A percentile compares a stretch with the other conserved stretches of the same genome.
Conservation (phyloP, 2,113 vertebrate species). For the Semicossyphus pulcher region DNA sequence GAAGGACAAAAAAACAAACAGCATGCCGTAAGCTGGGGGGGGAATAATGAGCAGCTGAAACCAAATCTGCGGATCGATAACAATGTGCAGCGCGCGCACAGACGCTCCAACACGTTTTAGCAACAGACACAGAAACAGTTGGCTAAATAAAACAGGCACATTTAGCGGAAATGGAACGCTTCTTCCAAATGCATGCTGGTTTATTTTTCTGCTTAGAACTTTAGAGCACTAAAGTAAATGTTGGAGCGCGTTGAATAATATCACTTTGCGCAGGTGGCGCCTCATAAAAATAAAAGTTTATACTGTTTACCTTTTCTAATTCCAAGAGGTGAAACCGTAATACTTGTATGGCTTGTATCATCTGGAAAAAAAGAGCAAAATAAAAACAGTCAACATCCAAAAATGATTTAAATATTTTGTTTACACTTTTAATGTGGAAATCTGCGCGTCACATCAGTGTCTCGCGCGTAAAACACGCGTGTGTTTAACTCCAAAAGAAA, state of each 20-base stretch:
- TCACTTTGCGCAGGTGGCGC: constrained; percentile 10
- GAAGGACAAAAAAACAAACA: constrained; percentile 73
- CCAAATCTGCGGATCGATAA: constrained; percentile 76
- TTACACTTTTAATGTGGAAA: not conserved
- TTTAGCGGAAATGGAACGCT: constrained; percentile 35
- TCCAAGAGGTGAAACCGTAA: constrained; percentile 99
- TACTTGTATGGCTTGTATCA: constrained; percentile 99
- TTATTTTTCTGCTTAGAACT: constrained; percentile 1
- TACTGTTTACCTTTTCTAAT: constrained; percentile 97
- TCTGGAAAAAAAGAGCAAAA: constrained; percentile 82
- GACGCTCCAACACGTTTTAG: constrained; percentile 41
- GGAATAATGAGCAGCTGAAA: constrained; percentile 70
- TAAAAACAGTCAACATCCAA: constrained; percentile 17
- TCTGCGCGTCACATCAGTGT: not conserved
- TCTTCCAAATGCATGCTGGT: constrained; percentile 1
- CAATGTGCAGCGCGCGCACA: constrained; percentile 56
- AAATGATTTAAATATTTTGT: not conserved
- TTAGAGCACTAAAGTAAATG: not conserved
- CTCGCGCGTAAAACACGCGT: not conserved
- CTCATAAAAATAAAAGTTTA: not conserved
- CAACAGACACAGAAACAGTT: constrained; percentile 53
- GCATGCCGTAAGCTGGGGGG: constrained; percentile 52
- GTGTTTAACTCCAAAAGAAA: not conserved
- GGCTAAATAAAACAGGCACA: constrained; percentile 46
- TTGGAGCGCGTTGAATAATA: not conserved